Evolutionary conservation across 2,797 vertebrate genomes (phyloP).

Genomic region (Pipistrellus pygmaeus): DNA sequence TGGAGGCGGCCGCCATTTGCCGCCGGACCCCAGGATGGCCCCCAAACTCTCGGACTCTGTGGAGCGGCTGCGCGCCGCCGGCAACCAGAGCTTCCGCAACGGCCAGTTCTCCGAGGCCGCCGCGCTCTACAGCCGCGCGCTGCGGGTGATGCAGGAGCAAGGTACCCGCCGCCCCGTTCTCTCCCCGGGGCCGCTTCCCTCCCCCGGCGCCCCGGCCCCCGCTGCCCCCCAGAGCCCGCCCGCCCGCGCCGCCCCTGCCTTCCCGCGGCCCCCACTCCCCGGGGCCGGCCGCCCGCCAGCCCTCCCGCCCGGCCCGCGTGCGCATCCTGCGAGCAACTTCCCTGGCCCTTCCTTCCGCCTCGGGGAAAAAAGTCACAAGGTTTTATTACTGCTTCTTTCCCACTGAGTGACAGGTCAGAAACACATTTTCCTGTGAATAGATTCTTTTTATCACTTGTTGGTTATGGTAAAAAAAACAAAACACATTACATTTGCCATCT

Average conservation of each 20-base stretch:
- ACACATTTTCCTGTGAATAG: not conserved
- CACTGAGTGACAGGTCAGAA: not conserved
- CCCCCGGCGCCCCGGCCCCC: rapidly evolving
- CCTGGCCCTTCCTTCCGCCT: not conserved
- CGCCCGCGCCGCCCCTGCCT: not conserved
- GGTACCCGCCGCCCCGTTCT: constrained; percentile 81
- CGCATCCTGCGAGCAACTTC: constrained; percentile 56
- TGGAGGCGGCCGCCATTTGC: not conserved
- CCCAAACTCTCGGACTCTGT: constrained; percentile 86
- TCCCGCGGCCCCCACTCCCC: not conserved
- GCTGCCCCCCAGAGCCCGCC: not conserved
- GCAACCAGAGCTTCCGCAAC: constrained; percentile 93
- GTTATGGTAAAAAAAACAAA: not conserved
- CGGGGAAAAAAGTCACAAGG: not conserved
- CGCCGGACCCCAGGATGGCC: constrained; percentile 81
- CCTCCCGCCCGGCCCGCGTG: not conserved
- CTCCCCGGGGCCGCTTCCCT: not conserved
- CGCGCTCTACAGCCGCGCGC: constrained; percentile 90
- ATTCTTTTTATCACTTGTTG: not conserved
- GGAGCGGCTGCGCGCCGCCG: constrained; percentile 90
- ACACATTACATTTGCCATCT: not conserved
- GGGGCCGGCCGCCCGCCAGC: not conserved
- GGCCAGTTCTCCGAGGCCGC: constrained; percentile 95
- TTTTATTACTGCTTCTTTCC: not conserved
- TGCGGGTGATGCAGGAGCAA: constrained; percentile 89